Evolutionary conservation across 1,140 invertebrate species (phyloP), one percentile per base, ranked within the genome.

Genomic region (Daktulosphaira vitifoliae): DNA sequence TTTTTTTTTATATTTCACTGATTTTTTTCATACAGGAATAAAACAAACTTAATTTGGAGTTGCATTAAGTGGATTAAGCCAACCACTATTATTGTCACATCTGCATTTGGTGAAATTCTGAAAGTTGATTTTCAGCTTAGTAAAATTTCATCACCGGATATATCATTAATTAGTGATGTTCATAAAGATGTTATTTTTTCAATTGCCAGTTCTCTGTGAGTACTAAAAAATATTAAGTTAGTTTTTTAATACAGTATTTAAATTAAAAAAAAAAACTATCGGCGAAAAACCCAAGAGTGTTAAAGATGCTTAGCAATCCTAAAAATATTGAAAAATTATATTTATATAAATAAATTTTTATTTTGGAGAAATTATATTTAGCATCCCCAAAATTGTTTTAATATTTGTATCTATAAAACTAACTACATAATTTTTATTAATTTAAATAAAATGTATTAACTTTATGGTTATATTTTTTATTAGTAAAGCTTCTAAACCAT

Each of bases 401-500:
- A n/a, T n/a, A n/a, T n/a, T n/a, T n/a, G n/a, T n/a, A n/a, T n/a
- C n/a, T n/a, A n/a, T n/a, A n/a, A n/a, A n/a, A n/a, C n/a, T n/a
- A n/a, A n/a, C n/a, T n/a, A n/a, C n/a, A n/a, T n/a, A n/a, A n/a
- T n/a, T n/a, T n/a, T n/a, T n/a, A n/a, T n/a, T n/a, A n/a, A n/a
- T 33, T 33, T 33, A 33, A 11, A 11, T 6, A 33, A 33, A 33
- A 5, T 11, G 11, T 33, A 5, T 33, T 33, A 33, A 33, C 5
- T 33, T 33, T 5, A 33, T 33, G 5, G 11, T 33, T 33, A 33
- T 6, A 33, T 33, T 5, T 37, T 49, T 23, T 23, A 52, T 22
- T 59, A 65, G 50, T n/a, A 51, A 69, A 42, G 66, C 39, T 20
- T 18, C 51, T 50, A 65, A 73, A 48, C 70, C 67, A 37, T 68